phyloP scores from a whole-genome alignment of 2,113 vertebrate species.

The Hippocampus mohnikei region DNA sequence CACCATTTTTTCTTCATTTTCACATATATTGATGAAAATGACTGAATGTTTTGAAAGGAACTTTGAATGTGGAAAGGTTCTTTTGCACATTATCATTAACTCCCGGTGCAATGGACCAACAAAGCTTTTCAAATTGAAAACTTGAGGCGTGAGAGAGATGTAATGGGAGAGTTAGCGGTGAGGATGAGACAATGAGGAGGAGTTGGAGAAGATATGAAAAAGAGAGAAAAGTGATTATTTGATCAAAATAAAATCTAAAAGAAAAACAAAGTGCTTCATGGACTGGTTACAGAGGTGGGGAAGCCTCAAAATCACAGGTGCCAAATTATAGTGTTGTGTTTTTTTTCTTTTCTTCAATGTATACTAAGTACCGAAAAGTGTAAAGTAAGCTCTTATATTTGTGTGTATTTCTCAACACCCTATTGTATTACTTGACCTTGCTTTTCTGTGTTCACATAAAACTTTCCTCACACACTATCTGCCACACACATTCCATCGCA shows the following conservation, averaged over 20 bases:
- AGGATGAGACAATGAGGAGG: not conserved
- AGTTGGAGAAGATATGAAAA: not conserved
- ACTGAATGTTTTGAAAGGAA: conserved; percentile 25
- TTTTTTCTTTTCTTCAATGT: not conserved
- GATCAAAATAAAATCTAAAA: not conserved
- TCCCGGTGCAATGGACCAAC: conserved; percentile 32
- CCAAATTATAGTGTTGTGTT: not conserved
- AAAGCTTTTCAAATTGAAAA: conserved; percentile 41
- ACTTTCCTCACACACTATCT: too few species aligned
- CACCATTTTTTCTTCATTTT: conserved; percentile 28
- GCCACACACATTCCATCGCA: too few species aligned
- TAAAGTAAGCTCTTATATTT: too few species aligned
- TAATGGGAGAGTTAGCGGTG: not conserved
- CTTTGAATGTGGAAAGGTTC: conserved; percentile 17
- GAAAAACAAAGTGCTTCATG: not conserved
- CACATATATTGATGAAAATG: conserved; percentile 40
- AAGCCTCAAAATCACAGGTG: not conserved
- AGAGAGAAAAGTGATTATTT: not conserved
- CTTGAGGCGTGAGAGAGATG: conserved; percentile 5
- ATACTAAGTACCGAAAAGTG: not conserved
- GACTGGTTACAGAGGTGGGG: not conserved
- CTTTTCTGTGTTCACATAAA: too few species aligned
- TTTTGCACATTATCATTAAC: conserved; percentile 39
- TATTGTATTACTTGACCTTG: too few species aligned
- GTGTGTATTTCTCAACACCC: too few species aligned